Conservation (phyloP, 2,888 invertebrate genomes). For the Pocota personata region DNA sequence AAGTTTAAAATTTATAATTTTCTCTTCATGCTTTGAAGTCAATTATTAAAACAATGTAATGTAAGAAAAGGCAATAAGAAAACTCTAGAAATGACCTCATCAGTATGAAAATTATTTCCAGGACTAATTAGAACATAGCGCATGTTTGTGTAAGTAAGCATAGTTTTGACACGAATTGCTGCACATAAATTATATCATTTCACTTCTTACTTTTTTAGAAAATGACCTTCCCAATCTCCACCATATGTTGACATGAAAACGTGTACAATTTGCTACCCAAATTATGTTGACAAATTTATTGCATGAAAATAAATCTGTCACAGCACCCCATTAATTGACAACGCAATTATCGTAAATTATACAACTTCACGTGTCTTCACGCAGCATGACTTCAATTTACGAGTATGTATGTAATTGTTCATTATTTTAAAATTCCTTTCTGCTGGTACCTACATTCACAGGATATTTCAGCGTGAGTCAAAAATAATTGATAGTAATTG, state of each 20-base stretch:
- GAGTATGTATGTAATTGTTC: background rate
- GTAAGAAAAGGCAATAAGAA: background rate
- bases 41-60: background rate
- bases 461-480: background rate
- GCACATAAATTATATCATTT: too few species aligned
- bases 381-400: background rate
- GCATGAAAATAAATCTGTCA: slow-evolving; percentile 9
- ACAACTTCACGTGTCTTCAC: slow-evolving; percentile 12
- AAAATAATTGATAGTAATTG: slow-evolving; percentile 45
- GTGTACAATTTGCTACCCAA: too few species aligned
- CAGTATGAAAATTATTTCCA: background rate
- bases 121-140: background rate
- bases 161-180: background rate
- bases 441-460: background rate
- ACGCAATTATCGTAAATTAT: slow-evolving; percentile 62
- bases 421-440: background rate
- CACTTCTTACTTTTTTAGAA: too few species aligned
- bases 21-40: background rate
- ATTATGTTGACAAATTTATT: background rate
- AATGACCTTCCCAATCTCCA: background rate
- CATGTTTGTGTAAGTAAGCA: background rate
- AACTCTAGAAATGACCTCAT: slow-evolving; percentile 9
- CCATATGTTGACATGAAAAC: too few species aligned
- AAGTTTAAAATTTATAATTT: background rate
- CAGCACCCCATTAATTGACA: slow-evolving; percentile 51